Percentiles rank a stretch among this genome's conserved stretches.
Evolutionary conservation across 2,797 vertebrate genomes (phyloP).

Genomic region (Percopsis omiscomaycus): DNA sequence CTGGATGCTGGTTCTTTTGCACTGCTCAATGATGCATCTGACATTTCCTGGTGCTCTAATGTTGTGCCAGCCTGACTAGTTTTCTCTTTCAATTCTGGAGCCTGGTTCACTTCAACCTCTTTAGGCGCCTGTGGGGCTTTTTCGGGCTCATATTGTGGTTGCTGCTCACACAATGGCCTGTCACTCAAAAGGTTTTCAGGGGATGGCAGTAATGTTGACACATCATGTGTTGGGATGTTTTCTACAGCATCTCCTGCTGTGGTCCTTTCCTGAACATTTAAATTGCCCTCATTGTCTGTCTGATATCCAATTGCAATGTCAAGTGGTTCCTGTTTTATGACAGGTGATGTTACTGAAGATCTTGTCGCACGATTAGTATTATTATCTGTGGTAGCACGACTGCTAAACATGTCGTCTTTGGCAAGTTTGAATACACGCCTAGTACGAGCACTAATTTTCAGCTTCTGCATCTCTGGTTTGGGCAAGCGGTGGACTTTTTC

Average conservation of each 20-base stretch:
- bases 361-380: slow-evolving; percentile 13
- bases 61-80: slow-evolving; percentile 47
- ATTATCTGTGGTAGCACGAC: slow-evolving; percentile 22
- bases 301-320: slow-evolving; percentile 68
- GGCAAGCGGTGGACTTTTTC: slow-evolving; percentile 95
- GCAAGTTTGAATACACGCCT: slow-evolving; percentile 61
- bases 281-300: slow-evolving; percentile 37
- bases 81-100: slow-evolving; percentile 61
- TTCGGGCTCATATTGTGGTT: slow-evolving; percentile 26
- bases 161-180: slow-evolving; percentile 33
- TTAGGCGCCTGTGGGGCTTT: slow-evolving; percentile 35
- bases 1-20: slow-evolving; percentile 49
- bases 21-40: slow-evolving; percentile 41
- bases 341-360: slow-evolving; percentile 18
- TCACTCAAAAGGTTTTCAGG: slow-evolving; percentile 58
- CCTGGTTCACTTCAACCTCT: slow-evolving; percentile 27
- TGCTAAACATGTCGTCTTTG: slow-evolving; percentile 31
- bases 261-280: slow-evolving; percentile 33
- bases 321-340: slow-evolving; percentile 72
- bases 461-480: slow-evolving; percentile 88
- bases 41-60: slow-evolving; percentile 39
- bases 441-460: slow-evolving; percentile 82
- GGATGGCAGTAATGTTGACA: slow-evolving; percentile 60
- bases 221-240: slow-evolving; percentile 36
- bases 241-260: slow-evolving; percentile 31